Percentiles rank a stretch among this genome's conserved stretches.
Conservation (phyloP, 1,140 invertebrate species). For the Drosophila willistoni region DNA sequence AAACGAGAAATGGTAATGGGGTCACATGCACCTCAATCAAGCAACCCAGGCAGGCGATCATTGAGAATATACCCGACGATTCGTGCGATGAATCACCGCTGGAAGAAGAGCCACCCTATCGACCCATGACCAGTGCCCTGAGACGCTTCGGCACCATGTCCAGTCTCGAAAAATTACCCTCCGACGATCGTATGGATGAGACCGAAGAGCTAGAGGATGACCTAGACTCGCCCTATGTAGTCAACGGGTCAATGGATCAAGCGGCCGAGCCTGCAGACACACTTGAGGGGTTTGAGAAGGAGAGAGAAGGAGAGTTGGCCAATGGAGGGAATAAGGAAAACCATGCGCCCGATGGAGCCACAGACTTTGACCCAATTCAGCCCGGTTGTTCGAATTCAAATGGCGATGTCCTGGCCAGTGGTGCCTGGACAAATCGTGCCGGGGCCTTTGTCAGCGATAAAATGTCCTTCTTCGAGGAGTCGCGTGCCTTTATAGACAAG, state of each 20-base stretch:
- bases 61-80: slow-evolving; percentile 83
- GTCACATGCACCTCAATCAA: slow-evolving; percentile 53
- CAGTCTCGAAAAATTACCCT: slow-evolving; percentile 88
- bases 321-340: slow-evolving; percentile 49
- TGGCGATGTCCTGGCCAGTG: slow-evolving; percentile 75
- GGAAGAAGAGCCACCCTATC: slow-evolving; percentile 85
- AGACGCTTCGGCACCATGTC: slow-evolving; percentile 90
- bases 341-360: slow-evolving; percentile 45
- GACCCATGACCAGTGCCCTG: slow-evolving; percentile 84
- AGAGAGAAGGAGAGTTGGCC: slow-evolving; percentile 44
- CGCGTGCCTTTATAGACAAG: slow-evolving; percentile 83
- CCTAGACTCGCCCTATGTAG: slow-evolving; percentile 36
- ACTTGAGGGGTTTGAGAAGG: slow-evolving; percentile 72
- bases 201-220: slow-evolving; percentile 82
- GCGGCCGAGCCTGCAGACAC: slow-evolving; percentile 17
- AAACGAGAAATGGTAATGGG: slow-evolving; percentile 24
- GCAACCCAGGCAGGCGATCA: slow-evolving; percentile 68
- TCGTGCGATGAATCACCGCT: slow-evolving; percentile 85
- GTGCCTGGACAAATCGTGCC: slow-evolving; percentile 90
- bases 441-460: slow-evolving; percentile 91
- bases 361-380: slow-evolving; percentile 29
- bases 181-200: slow-evolving; percentile 67
- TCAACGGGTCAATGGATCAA: slow-evolving; percentile 65
- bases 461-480: slow-evolving; percentile 89
- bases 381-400: slow-evolving; percentile 41